These are phyloP conservation scores for Anoplopoma fimbria DNA, from an alignment of 2,113 vertebrate genomes.

Conservation along the genomic window DNA sequence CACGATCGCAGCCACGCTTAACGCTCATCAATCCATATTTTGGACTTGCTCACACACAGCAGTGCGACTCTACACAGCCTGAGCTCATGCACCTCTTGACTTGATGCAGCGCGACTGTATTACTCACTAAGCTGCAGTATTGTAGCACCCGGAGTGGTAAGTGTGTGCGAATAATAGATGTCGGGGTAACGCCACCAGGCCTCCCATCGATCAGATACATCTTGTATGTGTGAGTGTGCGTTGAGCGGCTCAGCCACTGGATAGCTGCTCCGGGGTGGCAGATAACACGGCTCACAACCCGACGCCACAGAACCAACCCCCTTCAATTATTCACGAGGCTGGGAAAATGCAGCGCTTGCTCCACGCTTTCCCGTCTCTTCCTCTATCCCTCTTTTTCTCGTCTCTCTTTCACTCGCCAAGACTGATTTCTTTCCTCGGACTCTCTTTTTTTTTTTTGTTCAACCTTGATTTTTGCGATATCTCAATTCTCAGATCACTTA, in stretches of 20 bases:
- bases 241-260: constrained; percentile 63
- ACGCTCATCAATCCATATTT: background rate
- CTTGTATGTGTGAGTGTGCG: constrained; percentile 13
- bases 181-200: constrained; percentile 53
- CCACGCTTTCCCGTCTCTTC: background rate
- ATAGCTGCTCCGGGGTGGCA: constrained; percentile 66
- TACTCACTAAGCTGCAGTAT: constrained; percentile 64
- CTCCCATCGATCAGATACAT: constrained; percentile 63
- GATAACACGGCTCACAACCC: constrained; percentile 69
- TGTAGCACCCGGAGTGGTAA: constrained; percentile 61
- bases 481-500: constrained; percentile 45
- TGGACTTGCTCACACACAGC: background rate
- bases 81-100: constrained; percentile 20
- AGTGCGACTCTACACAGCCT: background rate
- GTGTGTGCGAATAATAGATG: constrained; percentile 76
- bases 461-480: constrained; percentile 11
- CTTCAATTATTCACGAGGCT: constrained; percentile 73
- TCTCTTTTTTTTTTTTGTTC: constrained; percentile 3
- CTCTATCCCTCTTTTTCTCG: background rate
- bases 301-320: constrained; percentile 46
- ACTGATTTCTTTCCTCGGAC: constrained; percentile 7
- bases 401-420: constrained; percentile 9
- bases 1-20: no score
- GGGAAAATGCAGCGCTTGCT: constrained; percentile 42
- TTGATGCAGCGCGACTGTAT: constrained; percentile 60